Base-by-base conservation (phyloP, 2,797 vertebrate species). In the Strix occidentalis region DNA sequence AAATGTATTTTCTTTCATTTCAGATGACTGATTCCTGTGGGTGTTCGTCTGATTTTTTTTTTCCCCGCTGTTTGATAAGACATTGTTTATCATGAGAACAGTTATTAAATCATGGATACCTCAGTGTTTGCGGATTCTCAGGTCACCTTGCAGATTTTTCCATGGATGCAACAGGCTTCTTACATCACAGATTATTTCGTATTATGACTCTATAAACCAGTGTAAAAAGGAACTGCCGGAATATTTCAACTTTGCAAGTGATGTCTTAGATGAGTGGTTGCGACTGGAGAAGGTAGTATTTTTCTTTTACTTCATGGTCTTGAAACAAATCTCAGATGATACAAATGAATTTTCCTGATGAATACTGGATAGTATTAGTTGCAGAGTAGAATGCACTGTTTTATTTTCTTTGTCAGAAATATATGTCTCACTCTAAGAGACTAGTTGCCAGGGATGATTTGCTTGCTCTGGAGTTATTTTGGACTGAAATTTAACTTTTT, bases 181-280 rank as follows among this genome's bases (percentile, higher is more conserved):
- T 16, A 56, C 92, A 12, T 96, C 92, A 86, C 63, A 63, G 89
- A 97, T 96, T 25, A 93, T 98, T 90, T 91, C 96, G 1, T 71
- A 97, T 50, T 98, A 98, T 95, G 98, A 98, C 69, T 97, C 97
- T 63, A 75, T 98, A 82, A 97, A 88, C 41, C 93, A 58, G 25
- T 70, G 71, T 16, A 97, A 95, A 56, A 97, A 95, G 35, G 93
- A 96, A 3, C 82, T 98, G 46, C 98, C 98, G 2, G 92, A 98
- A 56, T 96, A 98, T 88, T 99, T 99, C 96, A 99, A 98, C 92
- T 99, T 99, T 92, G 98, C 98, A 69, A 98, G 96, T 25, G 98
- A 99, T 46, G 94, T 98, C 68, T 94, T 99, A 64, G 98, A 98
- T 29, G 46, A 95, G 28, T 99, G 98, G 98, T 86, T 95, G 11